Conservation (phyloP, 30 jellyfish, hydroid and myxozoan genomes). For the Chrysaora quinquecirrha region DNA sequence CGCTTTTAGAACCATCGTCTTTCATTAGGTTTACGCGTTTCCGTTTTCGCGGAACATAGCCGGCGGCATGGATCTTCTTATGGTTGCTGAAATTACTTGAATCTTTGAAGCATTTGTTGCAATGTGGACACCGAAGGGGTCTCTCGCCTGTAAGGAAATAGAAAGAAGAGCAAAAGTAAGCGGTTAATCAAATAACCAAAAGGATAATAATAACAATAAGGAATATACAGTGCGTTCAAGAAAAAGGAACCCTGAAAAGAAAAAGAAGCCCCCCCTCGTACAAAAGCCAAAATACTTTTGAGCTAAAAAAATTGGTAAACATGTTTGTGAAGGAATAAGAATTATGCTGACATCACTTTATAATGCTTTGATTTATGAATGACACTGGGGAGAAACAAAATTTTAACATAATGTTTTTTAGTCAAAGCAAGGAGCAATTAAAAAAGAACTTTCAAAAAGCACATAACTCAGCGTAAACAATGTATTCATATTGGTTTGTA, state of each 20-base stretch:
- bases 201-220: no score
- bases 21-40: slow-evolving; percentile 10
- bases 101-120: slow-evolving; percentile 54
- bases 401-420: no score
- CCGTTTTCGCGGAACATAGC: slow-evolving; percentile 62
- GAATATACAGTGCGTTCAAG: not conserved
- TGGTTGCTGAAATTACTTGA: slow-evolving; percentile 71
- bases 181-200: not conserved
- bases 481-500: no score
- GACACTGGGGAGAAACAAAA: not conserved
- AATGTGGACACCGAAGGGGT: slow-evolving; percentile 14
- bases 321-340: not conserved
- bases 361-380: no score
- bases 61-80: slow-evolving; percentile 48
- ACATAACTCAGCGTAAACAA: no score
- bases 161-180: no score
- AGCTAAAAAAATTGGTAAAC: not conserved
- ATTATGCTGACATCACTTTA: no score
- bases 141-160: slow-evolving; percentile 16
- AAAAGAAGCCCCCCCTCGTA: no score
- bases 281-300: not conserved
- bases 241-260: not conserved
- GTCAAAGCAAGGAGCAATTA: no score
- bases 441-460: no score
- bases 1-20: no score